Evolutionary conservation across 1,140 invertebrate species (phyloP), one percentile per base, ranked within the genome.

Genomic region (Drosophila mauritiana): DNA sequence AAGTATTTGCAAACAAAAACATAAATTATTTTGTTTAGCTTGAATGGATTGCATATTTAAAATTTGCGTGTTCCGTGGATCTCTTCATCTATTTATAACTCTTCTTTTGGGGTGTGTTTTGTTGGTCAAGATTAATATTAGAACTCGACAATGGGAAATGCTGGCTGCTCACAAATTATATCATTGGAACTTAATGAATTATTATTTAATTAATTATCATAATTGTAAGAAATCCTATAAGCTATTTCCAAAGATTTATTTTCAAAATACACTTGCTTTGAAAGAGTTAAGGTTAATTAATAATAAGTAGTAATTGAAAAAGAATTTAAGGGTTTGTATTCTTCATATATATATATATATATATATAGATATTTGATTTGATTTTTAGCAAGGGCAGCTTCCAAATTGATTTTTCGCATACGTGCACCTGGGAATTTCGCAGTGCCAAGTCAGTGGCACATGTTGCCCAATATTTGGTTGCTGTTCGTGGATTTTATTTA

Each of bases 1-100:
- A 86, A 86, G 83, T 89, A 86, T 86, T 88, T 86, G 83, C 83
- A 88, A 86, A 86, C 84, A 86, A 88, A 86, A 76, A 86, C 74
- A 86, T 86, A 86, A 86, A 88, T 86, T 83, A 82, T 75, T 69
- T 82, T 82, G 54, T 73, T 74, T 80, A 31, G 65, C 63, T 51
- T 52, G 31, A 69, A 63, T 70, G 40, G 45, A 46, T 63, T 58
- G 69, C 63, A 80, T 70, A 80, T 80, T 80, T 51, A 76, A 76
- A 81, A 80, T 80, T 56, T 56, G 42, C 52, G 40, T 37, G 67
- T 46, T 55, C 25, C 3, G 37, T 13, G 13, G 42, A 69, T 36
- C 25, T 40, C 36, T 40, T 55, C 5, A 13, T 36, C 49, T 70
- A 70, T 69, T 69, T 56, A 56, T 69, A 70, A 8, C 12, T n/a